phyloP scores from a whole-genome alignment of 2,888 invertebrate genomes.

The Metacarcinus magister region DNA sequence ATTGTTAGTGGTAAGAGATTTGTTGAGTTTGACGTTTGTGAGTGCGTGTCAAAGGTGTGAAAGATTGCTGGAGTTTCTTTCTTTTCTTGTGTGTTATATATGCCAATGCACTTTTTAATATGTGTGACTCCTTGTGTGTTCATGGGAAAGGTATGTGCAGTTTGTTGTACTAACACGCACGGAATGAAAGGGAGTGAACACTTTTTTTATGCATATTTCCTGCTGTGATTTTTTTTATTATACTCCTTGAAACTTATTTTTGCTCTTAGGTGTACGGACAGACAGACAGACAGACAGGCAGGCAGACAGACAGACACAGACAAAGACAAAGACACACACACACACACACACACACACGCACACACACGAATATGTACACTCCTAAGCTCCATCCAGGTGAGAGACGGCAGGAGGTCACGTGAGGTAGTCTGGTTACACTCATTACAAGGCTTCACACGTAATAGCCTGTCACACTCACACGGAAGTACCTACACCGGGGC shows the following conservation, averaged over 20 bases:
- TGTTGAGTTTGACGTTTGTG: not conserved
- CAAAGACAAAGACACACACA: not conserved
- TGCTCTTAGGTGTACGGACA: not conserved
- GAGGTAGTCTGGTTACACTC: not conserved
- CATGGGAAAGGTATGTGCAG: not conserved
- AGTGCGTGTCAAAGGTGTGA: not conserved
- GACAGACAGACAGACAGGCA: not conserved
- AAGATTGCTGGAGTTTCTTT: not conserved
- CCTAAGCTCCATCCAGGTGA: not conserved
- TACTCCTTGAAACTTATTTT: too few relatives aligned
- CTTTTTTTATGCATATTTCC: too few relatives aligned
- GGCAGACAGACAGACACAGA: not conserved
- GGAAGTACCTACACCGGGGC: not conserved
- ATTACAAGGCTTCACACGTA: not conserved
- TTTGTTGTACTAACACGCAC: not conserved
- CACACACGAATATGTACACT: not conserved
- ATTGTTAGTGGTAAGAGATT: not conserved
- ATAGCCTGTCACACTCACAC: not conserved
- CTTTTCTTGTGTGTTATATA: not conserved
- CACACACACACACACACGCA: not conserved
- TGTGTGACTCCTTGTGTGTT: not conserved
- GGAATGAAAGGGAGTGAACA: not conserved
- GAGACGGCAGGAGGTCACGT: not conserved
- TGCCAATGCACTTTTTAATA: not conserved
- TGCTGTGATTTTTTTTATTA: too few relatives aligned